A percentile compares a stretch with the other conserved stretches of the same genome.
These are phyloP conservation scores for Sesamia nonagrioides DNA, from an alignment of 1,140 invertebrate genomes.

Conservation along the genomic window DNA sequence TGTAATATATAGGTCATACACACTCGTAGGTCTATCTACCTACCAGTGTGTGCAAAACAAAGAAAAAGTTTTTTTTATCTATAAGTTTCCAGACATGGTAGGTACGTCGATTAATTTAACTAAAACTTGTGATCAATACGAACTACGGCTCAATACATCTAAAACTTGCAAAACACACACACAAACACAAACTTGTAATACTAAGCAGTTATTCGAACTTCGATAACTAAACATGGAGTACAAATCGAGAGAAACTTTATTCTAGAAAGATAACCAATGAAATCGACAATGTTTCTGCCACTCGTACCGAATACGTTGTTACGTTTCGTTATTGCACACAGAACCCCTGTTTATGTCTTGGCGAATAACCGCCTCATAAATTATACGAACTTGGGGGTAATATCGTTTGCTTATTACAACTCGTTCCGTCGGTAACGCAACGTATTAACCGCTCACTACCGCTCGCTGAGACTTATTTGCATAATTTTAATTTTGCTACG, in stretches of 20 bases:
- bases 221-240: slow-evolving; percentile 17
- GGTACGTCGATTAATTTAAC: not conserved
- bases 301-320: slow-evolving; percentile 24
- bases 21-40: no score
- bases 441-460: slow-evolving; percentile 58
- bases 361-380: slow-evolving; percentile 74
- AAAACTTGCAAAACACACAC: no score
- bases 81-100: not conserved
- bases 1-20: no score
- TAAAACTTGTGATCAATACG: not conserved
- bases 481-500: slow-evolving; percentile 62
- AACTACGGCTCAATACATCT: slow-evolving; percentile 18
- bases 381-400: slow-evolving; percentile 71
- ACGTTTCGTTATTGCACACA: slow-evolving; percentile 40
- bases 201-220: slow-evolving; percentile 26
- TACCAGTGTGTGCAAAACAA: no score
- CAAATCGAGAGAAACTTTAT: slow-evolving; percentile 9
- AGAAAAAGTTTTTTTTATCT: no score
- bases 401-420: slow-evolving; percentile 74
- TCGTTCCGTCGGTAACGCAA: slow-evolving; percentile 60
- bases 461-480: slow-evolving; percentile 59
- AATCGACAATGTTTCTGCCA: slow-evolving; percentile 31
- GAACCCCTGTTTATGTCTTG: slow-evolving; percentile 67
- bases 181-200: slow-evolving; percentile 32
- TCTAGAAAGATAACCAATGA: slow-evolving; percentile 24